Conservation (phyloP, 2,113 vertebrate genomes). For the Calidris pugnax region DNA sequence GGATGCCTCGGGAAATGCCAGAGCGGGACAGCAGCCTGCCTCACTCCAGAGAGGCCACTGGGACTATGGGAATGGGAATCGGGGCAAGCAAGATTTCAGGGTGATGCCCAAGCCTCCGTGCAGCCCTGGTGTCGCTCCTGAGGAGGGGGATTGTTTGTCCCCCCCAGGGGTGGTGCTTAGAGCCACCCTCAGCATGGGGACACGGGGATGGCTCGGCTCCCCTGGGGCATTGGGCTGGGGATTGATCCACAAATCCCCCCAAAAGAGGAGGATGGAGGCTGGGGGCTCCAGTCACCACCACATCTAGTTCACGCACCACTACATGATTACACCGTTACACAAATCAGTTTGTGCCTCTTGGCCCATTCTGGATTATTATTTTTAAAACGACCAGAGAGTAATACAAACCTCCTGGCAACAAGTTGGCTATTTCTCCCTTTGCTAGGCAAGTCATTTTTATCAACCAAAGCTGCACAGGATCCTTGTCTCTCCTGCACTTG, state of each 20-base stretch:
- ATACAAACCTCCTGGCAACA: not conserved
- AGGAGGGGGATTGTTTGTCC: not conserved
- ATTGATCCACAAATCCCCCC: not conserved
- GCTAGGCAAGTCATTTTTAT: not conserved
- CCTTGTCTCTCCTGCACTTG: not conserved
- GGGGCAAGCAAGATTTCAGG: not conserved
- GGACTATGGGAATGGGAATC: not conserved
- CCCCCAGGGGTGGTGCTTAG: not conserved
- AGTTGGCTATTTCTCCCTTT: not conserved
- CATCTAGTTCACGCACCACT: not conserved
- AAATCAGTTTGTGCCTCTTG: not conserved
- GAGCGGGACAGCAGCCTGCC: not conserved
- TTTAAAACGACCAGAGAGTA: not conserved
- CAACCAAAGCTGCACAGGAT: not conserved
- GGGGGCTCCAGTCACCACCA: fast-evolving
- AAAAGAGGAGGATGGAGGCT: not conserved
- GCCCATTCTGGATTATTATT: not conserved
- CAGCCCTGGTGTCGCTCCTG: not conserved
- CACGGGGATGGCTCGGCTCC: not conserved
- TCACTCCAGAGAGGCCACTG: not conserved
- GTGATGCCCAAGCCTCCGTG: not conserved
- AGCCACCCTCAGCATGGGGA: not conserved
- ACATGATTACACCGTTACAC: not conserved
- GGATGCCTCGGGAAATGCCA: not conserved
- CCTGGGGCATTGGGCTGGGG: not conserved